Percentiles rank a stretch among this genome's conserved stretches.
phyloP scores from a whole-genome alignment of 2,113 vertebrate genomes.

The Nesoenas mayeri region DNA sequence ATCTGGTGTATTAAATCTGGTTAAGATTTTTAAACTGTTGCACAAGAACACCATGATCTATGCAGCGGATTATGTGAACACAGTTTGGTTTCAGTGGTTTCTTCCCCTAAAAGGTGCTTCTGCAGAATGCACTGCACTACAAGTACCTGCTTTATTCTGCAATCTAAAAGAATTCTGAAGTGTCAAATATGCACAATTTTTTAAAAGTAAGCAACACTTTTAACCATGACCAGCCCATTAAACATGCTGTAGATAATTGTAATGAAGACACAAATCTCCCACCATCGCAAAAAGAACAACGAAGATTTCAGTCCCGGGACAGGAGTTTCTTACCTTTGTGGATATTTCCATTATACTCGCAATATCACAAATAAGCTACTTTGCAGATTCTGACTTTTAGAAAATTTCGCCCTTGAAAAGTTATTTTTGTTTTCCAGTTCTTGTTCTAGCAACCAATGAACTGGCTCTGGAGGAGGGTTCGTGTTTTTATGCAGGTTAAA shows the following conservation, averaged over 20 bases:
- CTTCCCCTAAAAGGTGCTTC: not conserved
- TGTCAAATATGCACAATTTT: not conserved
- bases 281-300: not conserved
- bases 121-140: not conserved
- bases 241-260: conserved; percentile 44
- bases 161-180: not conserved
- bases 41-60: not conserved
- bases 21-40: not conserved
- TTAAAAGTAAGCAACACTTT: conserved; percentile 65
- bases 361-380: not conserved
- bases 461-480: conserved; percentile 30
- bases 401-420: conserved; percentile 60
- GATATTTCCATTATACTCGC: not conserved
- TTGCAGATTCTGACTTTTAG: conserved; percentile 48
- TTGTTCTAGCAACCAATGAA: conserved; percentile 57
- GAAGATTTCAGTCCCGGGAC: not conserved
- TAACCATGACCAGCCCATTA: conserved; percentile 51
- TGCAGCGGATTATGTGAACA: not conserved
- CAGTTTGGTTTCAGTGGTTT: not conserved
- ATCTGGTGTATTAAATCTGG: not conserved
- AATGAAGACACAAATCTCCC: conserved; percentile 43
- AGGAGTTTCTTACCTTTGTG: not conserved
- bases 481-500: conserved; percentile 60
- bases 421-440: conserved; percentile 54
- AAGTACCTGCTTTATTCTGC: not conserved